These are phyloP conservation scores for Meloe dianella DNA, from an alignment of 2,888 invertebrate species.

Conservation along the genomic window DNA sequence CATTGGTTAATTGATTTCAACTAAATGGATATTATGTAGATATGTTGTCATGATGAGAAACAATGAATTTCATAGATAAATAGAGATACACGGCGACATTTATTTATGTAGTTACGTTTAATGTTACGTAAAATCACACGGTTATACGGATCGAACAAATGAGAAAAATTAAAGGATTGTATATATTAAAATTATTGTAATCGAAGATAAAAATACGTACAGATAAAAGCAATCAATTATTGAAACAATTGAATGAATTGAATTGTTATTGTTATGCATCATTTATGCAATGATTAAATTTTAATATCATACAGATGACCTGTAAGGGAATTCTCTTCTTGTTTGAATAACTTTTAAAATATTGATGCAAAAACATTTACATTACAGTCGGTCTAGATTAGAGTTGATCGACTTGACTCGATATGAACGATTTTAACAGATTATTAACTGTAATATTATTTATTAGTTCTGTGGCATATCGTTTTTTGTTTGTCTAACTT, in stretches of 20 bases:
- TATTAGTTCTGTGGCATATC: no score
- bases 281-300: slow-evolving; percentile 15
- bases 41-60: not conserved
- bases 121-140: slow-evolving; percentile 23
- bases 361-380: no score
- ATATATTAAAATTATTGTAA: not conserved
- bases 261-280: slow-evolving; percentile 25
- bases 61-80: not conserved
- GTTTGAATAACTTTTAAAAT: no score
- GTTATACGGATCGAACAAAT: slow-evolving; percentile 20
- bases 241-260: slow-evolving; percentile 17
- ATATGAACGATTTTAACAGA: no score
- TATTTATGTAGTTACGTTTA: not conserved
- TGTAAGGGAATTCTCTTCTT: not conserved
- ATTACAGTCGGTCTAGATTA: no score
- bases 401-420: no score
- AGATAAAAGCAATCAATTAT: slow-evolving; percentile 17
- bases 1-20: not conserved
- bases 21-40: not conserved
- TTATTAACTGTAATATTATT: no score
- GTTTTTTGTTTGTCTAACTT: no score
- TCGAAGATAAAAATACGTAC: not conserved
- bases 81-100: no score
- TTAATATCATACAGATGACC: not conserved
- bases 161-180: no score